Base-by-base conservation (phyloP, 2,113 vertebrate genomes). In the Hymenochirus boettgeri region DNA sequence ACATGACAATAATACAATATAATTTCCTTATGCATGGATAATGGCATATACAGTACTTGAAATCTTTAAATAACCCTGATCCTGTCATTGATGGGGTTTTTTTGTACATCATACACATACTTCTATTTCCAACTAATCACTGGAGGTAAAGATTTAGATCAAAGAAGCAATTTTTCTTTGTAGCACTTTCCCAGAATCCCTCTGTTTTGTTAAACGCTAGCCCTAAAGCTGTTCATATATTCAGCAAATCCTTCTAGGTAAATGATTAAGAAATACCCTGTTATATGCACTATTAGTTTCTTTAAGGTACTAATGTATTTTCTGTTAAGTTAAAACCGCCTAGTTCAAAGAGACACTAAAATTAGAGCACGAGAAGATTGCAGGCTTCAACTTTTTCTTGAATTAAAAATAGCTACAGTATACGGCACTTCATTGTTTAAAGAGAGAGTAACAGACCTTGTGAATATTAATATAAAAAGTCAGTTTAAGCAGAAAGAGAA, bases 351-450 rank as follows among this genome's bases (percentile, higher is more conserved):
- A 57, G 23, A 50, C 23, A 50, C 63, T 22, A 57, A 57, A 65
- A 50, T 50, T 65, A 65, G 63, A 65, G 48, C 21, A 65, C 63
- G 25, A 45, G 63, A 50, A 65, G 57, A 65, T 65, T 65, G 63
- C 63, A 65, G 42, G 57, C 54, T 65, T 56, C 19, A 23, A 46
- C 52, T 65, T 65, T 42, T 23, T 22, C 53, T 52, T 42, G 46
- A 51, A 59, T 39, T 66, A 66, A 56, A 66, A 66, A 50, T 37
- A 39, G 56, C 64, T 66, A n/a, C n/a, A n/a, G n/a, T n/a, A 17
- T 39, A 58, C 11, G 46, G 42, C 35, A 29, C 39, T 29, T 39
- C 39, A 45, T 46, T 66, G 35, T 51, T 58, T 18, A 19, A 51
- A 21, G 9, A 37, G 31, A 23, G 21, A 50, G 46, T 50, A 65